Evolutionary conservation across 2,888 invertebrate genomes (phyloP).

Genomic region (Lasioglossum leucozonium): DNA sequence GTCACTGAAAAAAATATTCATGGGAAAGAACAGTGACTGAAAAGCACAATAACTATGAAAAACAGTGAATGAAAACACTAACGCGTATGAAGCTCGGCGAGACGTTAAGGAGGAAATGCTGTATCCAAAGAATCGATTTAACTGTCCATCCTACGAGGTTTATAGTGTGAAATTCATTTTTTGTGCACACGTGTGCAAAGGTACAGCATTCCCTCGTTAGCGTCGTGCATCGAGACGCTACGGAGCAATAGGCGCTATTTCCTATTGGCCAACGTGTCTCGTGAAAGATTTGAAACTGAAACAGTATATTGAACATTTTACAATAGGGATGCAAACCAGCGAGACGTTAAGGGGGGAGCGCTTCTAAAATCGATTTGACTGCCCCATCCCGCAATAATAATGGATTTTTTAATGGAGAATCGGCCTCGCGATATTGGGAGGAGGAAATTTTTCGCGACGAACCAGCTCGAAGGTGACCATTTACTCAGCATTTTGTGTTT

Average conservation of each 20-base stretch:
- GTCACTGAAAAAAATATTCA: background rate
- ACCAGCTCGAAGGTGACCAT: background rate
- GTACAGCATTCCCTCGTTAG: background rate
- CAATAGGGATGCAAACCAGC: background rate
- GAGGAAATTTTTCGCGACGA: background rate
- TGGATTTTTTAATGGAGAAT: background rate
- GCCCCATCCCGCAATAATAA: background rate
- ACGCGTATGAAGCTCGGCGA: too few relatives aligned
- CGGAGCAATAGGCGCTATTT: background rate
- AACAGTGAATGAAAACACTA: too few relatives aligned
- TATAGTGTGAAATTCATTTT: background rate
- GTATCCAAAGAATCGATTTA: background rate
- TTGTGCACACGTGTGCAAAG: background rate
- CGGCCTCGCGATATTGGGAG: background rate
- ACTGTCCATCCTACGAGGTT: background rate
- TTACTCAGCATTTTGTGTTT: constrained; percentile 7
- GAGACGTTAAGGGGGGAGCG: background rate
- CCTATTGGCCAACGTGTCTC: background rate
- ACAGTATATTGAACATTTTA: background rate
- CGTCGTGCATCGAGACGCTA: background rate
- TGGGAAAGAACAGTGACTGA: background rate
- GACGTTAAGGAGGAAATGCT: background rate
- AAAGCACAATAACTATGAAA: too few relatives aligned
- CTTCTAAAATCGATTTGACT: background rate
- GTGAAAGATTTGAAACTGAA: too few relatives aligned